Percentiles rank a stretch among this genome's conserved stretches.
phyloP scores from a whole-genome alignment of 2,888 invertebrate genomes.

The Pogonocherus hispidulus region DNA sequence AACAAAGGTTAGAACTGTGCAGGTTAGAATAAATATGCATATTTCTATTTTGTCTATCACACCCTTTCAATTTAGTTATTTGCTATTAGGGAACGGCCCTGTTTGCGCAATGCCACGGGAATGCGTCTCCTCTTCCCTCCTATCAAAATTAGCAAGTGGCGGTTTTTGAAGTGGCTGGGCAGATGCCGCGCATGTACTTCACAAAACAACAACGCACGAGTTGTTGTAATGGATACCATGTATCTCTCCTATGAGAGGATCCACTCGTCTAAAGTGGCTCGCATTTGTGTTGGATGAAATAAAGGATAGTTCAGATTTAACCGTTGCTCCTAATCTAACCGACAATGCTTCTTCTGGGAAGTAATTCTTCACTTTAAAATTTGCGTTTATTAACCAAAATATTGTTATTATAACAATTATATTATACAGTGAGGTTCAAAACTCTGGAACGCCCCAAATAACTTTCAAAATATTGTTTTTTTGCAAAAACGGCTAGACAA shows the following conservation, averaged over 20 bases:
- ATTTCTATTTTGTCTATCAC: neutral
- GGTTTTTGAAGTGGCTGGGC: conserved; percentile 51
- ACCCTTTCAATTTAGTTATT: neutral
- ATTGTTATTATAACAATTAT: no score
- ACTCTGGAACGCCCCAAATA: no score
- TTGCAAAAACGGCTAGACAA: no score
- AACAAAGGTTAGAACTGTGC: no score
- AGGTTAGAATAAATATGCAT: neutral
- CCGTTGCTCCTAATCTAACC: conserved; percentile 36
- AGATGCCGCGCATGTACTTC: conserved; percentile 52
- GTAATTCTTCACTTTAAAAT: no score
- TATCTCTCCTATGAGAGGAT: conserved; percentile 36
- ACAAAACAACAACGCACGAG: conserved; percentile 52
- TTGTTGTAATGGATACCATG: conserved; percentile 52
- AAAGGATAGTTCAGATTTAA: conserved; percentile 27
- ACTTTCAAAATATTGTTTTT: no score
- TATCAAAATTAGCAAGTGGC: conserved; percentile 52
- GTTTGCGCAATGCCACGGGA: conserved; percentile 3
- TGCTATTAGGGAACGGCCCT: conserved; percentile 25
- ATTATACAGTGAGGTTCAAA: no score
- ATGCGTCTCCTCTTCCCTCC: conserved; percentile 49
- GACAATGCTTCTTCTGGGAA: neutral
- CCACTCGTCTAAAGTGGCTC: conserved; percentile 40
- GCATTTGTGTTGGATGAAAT: conserved; percentile 31
- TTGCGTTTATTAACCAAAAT: no score